A percentile compares a stretch with the other conserved stretches of the same genome.
Conservation (phyloP, 2,113 vertebrate species). For the Neopipo cinnamomea region DNA sequence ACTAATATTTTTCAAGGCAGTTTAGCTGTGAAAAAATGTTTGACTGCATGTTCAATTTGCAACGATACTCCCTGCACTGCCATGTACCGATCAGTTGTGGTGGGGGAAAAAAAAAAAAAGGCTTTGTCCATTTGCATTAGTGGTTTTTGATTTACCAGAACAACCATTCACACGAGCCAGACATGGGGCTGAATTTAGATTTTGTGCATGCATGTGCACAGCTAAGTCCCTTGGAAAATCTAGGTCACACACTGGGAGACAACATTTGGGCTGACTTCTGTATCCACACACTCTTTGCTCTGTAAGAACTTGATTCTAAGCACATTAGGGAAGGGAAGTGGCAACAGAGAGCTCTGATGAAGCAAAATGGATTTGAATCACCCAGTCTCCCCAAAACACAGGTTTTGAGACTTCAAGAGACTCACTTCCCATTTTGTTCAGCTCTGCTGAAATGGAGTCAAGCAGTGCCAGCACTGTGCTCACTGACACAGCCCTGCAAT, state of each 20-base stretch:
- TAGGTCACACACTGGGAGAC: neutral
- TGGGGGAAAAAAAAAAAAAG: neutral
- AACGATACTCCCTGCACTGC: neutral
- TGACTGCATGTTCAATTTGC: neutral
- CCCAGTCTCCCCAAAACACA: neutral
- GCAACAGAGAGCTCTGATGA: neutral
- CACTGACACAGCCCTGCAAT: neutral
- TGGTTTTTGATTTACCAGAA: neutral
- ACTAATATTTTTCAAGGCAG: neutral
- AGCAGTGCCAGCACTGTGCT: neutral
- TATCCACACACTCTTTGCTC: neutral
- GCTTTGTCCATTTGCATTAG: neutral
- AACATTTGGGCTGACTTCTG: neutral
- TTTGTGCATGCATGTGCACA: neutral
- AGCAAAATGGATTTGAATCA: neutral
- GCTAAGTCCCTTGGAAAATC: neutral
- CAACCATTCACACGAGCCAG: neutral
- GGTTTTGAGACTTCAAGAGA: neutral
- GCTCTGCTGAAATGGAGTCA: neutral
- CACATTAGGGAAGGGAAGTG: neutral
- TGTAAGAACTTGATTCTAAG: neutral
- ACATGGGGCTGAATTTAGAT: neutral
- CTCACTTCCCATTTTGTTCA: neutral
- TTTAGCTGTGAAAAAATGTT: neutral
- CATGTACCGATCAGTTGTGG: neutral